These are phyloP conservation scores for Leptobrachium ailaonicum DNA, from an alignment of 2,113 vertebrate genomes.

Conservation along the genomic window DNA sequence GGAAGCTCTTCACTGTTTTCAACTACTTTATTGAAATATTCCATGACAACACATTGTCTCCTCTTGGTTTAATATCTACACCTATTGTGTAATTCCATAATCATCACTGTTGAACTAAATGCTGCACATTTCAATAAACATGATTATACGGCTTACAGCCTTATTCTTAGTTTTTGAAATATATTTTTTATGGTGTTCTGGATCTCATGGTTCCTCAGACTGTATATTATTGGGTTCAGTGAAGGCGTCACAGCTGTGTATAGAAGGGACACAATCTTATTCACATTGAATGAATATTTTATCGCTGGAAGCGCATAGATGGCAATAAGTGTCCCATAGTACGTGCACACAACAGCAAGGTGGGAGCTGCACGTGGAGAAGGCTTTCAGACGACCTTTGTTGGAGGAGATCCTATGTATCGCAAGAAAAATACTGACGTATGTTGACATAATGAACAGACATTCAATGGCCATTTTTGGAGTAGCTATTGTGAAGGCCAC, in stretches of 20 bases:
- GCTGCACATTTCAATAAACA: too few species aligned
- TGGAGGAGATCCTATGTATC: not conserved
- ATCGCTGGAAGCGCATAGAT: not conserved
- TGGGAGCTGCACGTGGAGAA: not conserved
- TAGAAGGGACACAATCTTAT: not conserved
- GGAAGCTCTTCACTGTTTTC: too few species aligned
- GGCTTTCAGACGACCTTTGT: not conserved
- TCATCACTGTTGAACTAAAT: too few species aligned
- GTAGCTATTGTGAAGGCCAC: not conserved
- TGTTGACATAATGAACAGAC: not conserved
- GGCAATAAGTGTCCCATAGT: not conserved
- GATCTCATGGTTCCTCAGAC: not conserved
- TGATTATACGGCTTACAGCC: too few species aligned
- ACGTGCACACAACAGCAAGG: not conserved
- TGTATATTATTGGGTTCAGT: not conserved
- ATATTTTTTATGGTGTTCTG: not conserved
- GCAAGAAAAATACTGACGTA: slow-evolving; percentile 10
- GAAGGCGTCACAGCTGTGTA: not conserved
- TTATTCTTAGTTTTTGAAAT: too few species aligned
- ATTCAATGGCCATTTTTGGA: not conserved
- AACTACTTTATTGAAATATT: too few species aligned
- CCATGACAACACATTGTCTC: too few species aligned
- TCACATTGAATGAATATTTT: not conserved
- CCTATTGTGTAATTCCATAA: too few species aligned
- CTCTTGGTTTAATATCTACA: too few species aligned